Evolutionary conservation across 2,113 vertebrate species (phyloP).

Genomic region (Junco hyemalis): DNA sequence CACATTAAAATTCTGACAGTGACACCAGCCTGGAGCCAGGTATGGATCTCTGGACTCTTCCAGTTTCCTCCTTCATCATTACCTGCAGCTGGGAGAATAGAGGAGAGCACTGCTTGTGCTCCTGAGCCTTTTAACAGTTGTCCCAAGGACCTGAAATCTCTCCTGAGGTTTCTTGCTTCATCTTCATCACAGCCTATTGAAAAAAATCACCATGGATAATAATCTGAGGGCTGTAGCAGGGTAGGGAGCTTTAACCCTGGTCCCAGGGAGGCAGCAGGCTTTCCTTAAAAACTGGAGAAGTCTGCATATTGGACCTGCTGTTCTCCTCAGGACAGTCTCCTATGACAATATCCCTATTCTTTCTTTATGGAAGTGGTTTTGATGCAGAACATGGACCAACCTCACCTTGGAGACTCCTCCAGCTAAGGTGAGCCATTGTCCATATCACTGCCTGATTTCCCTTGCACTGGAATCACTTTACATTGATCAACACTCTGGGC

Average conservation of each 20-base stretch:
- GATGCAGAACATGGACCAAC: background rate
- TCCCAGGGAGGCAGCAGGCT: background rate
- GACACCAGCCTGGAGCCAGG: background rate
- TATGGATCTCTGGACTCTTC: background rate
- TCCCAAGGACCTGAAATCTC: background rate
- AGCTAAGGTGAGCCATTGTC: background rate
- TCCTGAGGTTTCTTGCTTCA: background rate
- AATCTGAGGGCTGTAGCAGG: rapidly evolving
- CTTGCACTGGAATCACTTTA: background rate
- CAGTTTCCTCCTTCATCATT: background rate
- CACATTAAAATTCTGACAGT: background rate
- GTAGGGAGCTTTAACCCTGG: background rate
- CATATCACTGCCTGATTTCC: rapidly evolving
- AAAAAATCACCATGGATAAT: background rate
- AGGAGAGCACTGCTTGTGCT: background rate
- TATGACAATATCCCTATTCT: background rate
- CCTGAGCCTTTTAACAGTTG: background rate
- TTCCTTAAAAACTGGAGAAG: background rate
- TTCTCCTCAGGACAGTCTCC: background rate
- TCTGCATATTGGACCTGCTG: background rate
- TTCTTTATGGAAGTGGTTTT: background rate
- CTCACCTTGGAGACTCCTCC: background rate
- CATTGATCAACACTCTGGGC: background rate
- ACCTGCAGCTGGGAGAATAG: background rate
- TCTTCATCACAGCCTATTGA: background rate